These are phyloP conservation scores for Danionella cerebrum DNA, from an alignment of 2,113 vertebrate species.

Conservation along the genomic window DNA sequence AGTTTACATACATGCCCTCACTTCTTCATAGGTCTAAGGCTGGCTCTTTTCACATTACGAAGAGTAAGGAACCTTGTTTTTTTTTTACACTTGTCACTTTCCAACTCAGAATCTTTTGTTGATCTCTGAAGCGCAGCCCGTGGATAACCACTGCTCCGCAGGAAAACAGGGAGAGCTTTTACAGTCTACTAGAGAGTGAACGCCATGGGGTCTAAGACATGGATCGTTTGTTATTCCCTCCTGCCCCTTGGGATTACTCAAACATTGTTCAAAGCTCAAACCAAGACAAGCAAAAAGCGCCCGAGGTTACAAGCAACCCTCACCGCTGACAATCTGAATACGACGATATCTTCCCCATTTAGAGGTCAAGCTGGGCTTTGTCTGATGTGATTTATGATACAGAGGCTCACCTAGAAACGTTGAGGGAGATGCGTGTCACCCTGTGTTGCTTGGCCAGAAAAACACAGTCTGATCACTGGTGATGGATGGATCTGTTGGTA, in stretches of 20 bases:
- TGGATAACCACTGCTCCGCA: neutral
- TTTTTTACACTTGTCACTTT: neutral
- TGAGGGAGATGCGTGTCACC: conserved; percentile 70
- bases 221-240: conserved; percentile 59
- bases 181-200: conserved; percentile 30
- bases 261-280: conserved; percentile 79
- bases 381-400: conserved; percentile 89
- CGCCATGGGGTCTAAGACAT: conserved; percentile 35
- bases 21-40: no score
- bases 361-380: conserved; percentile 93
- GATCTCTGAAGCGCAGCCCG: conserved; percentile 4
- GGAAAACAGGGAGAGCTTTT: conserved; percentile 29
- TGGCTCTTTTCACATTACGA: no score
- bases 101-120: neutral
- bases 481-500: conserved; percentile 71
- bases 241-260: conserved; percentile 64
- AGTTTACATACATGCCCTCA: no score
- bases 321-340: conserved; percentile 60
- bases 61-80: no score
- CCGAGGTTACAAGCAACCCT: conserved; percentile 75
- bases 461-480: conserved; percentile 69
- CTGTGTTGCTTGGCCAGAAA: conserved; percentile 67
- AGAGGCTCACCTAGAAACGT: conserved; percentile 82
- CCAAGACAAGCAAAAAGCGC: conserved; percentile 69
- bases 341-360: conserved; percentile 74